Base-by-base conservation (phyloP, 2,113 vertebrate genomes). In the Opisthocomus hoazin region DNA sequence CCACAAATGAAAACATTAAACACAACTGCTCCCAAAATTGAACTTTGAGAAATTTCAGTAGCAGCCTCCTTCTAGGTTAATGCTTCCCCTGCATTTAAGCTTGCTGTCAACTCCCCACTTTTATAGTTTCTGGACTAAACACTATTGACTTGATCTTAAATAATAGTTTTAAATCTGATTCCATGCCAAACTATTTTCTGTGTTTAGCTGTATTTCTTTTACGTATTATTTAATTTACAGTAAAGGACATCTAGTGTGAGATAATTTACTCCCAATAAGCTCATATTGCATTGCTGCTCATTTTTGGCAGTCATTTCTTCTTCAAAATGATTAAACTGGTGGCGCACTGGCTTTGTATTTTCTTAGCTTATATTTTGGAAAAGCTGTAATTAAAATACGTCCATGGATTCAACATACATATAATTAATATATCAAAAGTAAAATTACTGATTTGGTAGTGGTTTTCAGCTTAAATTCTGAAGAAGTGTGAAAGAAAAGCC, bases 11-110 rank as follows among this genome's bases (percentile, higher is more conserved):
- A 90, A 64, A 68, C 34, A 53, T 65, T 93, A 85, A 73, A 76
- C 48, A 64, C 1, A 1, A 51, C 30, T 79, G 8, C 73, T 93
- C 5, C 9, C 19, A 68, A 89, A 94, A 94, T 8, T 74, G 68
- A 77, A 76, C 88, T 93, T 80, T 94, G 90, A 88, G 92, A 77
- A 50, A 96, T 92, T 93, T 89, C 71, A 17, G 17, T 41, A 70
- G 8, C 27, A 77, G 10, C 23, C 9, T 81, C 45, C 45, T 85
- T 85, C 70, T 65, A 88, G 32, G 9, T 4, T 61, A 83, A 80
- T 18, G 27, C 4, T 69, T 88, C 15, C 6, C 15, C 60, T 92
- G 70, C 23, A 41, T 32, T 21, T 70, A 36, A 57, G 21, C 30
- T 73, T 85, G 11, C 8, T 48, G 20, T 63, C 22, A 83, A 3